These are phyloP conservation scores for Netelia virgata DNA, from an alignment of 2,888 invertebrate genomes.

Conservation along the genomic window DNA sequence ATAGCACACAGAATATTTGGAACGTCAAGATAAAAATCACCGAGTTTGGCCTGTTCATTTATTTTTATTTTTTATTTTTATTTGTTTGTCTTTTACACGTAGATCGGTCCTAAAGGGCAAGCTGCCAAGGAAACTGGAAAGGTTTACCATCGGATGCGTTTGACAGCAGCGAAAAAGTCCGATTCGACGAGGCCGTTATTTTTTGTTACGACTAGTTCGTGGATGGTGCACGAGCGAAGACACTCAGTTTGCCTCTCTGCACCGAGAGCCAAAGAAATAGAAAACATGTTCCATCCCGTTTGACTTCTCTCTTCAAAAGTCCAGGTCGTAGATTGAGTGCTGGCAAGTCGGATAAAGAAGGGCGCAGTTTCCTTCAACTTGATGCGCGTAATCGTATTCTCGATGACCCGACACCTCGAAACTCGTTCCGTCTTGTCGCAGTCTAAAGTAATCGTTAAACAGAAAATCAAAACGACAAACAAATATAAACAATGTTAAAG, in stretches of 20 bases:
- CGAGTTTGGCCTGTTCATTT: neutral
- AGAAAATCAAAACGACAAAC: neutral
- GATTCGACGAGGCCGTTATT: constrained; percentile 5
- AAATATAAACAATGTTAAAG: too few relatives aligned
- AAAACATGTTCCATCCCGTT: constrained; percentile 40
- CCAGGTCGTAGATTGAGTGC: constrained; percentile 82
- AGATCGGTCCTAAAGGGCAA: constrained; percentile 64
- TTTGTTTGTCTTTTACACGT: constrained; percentile 9
- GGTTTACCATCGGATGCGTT: constrained; percentile 66
- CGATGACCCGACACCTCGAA: constrained; percentile 78
- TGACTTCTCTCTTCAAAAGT: constrained; percentile 72
- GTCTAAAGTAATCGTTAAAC: constrained; percentile 69
- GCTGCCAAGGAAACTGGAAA: constrained; percentile 73
- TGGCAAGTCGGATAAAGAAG: constrained; percentile 85
- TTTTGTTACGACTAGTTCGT: constrained; percentile 11
- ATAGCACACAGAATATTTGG: too few relatives aligned
- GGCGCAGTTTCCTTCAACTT: constrained; percentile 84
- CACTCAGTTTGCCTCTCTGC: constrained; percentile 25
- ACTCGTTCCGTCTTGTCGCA: constrained; percentile 77
- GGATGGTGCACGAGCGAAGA: neutral
- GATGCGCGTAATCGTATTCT: constrained; percentile 85
- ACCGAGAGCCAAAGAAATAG: constrained; percentile 30
- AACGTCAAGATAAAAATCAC: too few relatives aligned
- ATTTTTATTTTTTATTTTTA: constrained; percentile 13
- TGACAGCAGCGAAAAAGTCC: constrained; percentile 41